Base-by-base conservation (phyloP, 37 sponge, comb jelly and placozoan genomes). In the Hormiphora californensis region DNA sequence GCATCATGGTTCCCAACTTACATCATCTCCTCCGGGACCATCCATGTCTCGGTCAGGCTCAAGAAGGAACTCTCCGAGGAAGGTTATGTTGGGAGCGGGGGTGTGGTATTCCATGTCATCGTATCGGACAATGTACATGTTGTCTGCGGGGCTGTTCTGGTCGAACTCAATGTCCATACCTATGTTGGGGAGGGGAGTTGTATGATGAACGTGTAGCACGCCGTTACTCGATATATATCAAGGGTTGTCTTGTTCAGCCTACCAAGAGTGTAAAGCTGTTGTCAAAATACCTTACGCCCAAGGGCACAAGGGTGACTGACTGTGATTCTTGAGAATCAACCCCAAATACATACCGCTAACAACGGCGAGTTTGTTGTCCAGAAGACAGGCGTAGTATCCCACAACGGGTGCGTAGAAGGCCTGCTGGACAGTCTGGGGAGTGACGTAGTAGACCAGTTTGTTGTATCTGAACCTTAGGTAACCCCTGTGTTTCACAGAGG, bases 381-480 rank as follows among this genome's bases (percentile, higher is more conserved):
- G 61, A 5, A 57, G 61, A 57, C 61, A 57, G 23, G 61, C 61
- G 61, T 57, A 57, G 61, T 57, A 57, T 57, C 61, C 61, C 17
- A 57, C 61, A 21, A 57, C 61, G 7, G 61, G 61, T 5, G 61
- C 61, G 61, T 57, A 57, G 61, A 57, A 57, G 27, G 61, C 61
- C 23, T 57, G 61, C 30, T 57, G 61, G 61, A 57, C 61, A 21
- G 61, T 57, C 61, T 57, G 61, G 27, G 61, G 61, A 28, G 61
- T 57, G 61, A 57, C 61, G 61, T 57, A 57, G 61, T 57, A 57
- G 30, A 57, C 61, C 61, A 57, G 61, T 30, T 57, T 57, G 61
- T 57, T 57, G 61, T 57, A 57, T 57, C 61, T 57, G 61, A 57
- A 57, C 61, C 61, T 57, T 30, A 57, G 61, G 61, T 57, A 57